phyloP scores from a whole-genome alignment of 2,113 vertebrate genomes.

The Cercocebus atys region DNA sequence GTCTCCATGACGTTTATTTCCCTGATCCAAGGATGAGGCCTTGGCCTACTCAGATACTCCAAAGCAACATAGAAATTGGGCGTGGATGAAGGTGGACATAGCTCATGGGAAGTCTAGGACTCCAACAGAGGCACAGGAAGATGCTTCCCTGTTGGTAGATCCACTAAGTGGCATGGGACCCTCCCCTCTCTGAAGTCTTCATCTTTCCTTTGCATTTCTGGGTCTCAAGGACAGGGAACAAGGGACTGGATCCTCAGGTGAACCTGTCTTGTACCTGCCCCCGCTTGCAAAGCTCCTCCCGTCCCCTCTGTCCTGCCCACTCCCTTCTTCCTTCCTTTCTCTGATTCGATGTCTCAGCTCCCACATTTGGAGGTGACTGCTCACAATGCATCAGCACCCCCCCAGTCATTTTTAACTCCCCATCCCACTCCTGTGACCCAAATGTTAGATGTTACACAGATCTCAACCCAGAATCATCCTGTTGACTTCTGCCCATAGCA shows the following conservation, averaged over 20 bases:
- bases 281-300: conserved; percentile 19
- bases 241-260: conserved; percentile 43
- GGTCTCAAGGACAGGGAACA: neutral
- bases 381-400: neutral
- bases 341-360: conserved; percentile 57
- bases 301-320: conserved; percentile 35
- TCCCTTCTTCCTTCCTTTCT: conserved; percentile 23
- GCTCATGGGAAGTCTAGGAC: neutral
- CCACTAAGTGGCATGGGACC: neutral
- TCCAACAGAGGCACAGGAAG: neutral
- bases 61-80: conserved; percentile 65
- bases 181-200: neutral
- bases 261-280: conserved; percentile 43
- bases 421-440: conserved; percentile 30
- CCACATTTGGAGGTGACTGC: conserved; percentile 57
- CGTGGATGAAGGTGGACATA: neutral
- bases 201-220: conserved; percentile 44
- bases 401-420: neutral
- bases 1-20: conserved; percentile 73
- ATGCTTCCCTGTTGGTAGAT: neutral
- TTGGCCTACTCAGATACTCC: conserved; percentile 40
- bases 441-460: neutral
- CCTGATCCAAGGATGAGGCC: conserved; percentile 35
- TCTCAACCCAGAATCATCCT: neutral
- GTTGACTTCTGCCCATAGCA: neutral